Evolutionary conservation across 2,888 invertebrate species (phyloP).

Genomic region (Acanthacorydalis orientalis): DNA sequence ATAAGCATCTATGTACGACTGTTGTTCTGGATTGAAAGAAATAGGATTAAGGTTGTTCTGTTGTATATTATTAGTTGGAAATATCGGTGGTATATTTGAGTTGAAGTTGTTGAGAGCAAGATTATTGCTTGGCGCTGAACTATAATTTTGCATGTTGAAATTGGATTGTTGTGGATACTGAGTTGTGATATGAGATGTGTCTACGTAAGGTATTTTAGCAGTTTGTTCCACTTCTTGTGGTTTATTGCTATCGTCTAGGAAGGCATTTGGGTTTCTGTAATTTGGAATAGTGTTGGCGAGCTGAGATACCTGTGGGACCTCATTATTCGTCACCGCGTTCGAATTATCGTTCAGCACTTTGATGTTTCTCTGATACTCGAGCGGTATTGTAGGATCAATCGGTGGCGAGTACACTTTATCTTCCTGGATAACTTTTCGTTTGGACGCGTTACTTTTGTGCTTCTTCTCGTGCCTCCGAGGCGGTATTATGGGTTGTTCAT

Average conservation of each 20-base stretch:
- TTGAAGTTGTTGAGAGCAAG: too few relatives aligned
- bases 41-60: not conserved
- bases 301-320: not conserved
- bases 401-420: conserved; percentile 21
- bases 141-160: too few relatives aligned
- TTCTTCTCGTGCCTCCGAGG: not conserved
- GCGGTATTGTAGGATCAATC: conserved; percentile 25
- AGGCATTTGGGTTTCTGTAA: conserved; percentile 3
- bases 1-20: too few relatives aligned
- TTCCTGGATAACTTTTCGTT: not conserved
- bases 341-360: conserved; percentile 2
- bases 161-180: not conserved
- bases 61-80: not conserved
- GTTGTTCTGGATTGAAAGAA: not conserved
- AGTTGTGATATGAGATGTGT: not conserved
- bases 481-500: not conserved
- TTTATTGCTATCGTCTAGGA: not conserved
- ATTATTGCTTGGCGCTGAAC: not conserved
- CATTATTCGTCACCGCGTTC: not conserved
- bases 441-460: not conserved
- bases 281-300: not conserved
- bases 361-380: conserved; percentile 20
- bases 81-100: not conserved
- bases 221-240: not conserved
- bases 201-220: not conserved